Evolutionary conservation across 2,888 invertebrate genomes (phyloP).

Genomic region (Mayetiola destructor): DNA sequence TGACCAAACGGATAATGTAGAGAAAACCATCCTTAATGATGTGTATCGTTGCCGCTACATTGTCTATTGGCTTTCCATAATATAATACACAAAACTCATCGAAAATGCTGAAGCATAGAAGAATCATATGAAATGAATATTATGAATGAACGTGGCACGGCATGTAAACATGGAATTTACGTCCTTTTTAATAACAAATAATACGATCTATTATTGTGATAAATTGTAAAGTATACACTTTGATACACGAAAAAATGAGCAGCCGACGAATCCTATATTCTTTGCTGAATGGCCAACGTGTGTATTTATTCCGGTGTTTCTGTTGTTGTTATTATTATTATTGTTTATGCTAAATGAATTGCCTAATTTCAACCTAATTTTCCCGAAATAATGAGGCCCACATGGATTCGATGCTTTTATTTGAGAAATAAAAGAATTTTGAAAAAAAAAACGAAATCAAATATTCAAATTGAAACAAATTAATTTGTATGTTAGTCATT

Average conservation of each 20-base stretch:
- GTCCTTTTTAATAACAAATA: conserved; percentile 14
- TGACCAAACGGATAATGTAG: conserved; percentile 16
- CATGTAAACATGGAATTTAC: no score
- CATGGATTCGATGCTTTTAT: no score
- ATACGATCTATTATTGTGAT: conserved; percentile 13
- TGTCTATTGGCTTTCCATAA: background rate
- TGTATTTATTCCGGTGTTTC: background rate
- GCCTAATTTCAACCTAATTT: conserved; percentile 8
- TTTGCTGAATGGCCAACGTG: background rate
- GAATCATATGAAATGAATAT: no score
- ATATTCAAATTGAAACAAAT: background rate
- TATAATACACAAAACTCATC: background rate
- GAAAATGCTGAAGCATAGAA: background rate
- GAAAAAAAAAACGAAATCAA: background rate
- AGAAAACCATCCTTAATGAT: conserved; percentile 18
- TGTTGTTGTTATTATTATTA: background rate
- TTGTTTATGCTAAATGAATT: background rate
- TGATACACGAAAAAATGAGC: conserved; percentile 2
- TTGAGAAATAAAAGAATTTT: background rate
- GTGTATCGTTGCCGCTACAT: conserved; percentile 14
- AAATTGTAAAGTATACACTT: conserved; percentile 9
- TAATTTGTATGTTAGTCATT: background rate
- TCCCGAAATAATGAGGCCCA: no score
- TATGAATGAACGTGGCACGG: no score
- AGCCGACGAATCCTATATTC: background rate